Percentiles rank a stretch among this genome's conserved stretches.
These are phyloP conservation scores for Mactra quadrangularis DNA, from an alignment of 1,140 invertebrate species.

Conservation along the genomic window DNA sequence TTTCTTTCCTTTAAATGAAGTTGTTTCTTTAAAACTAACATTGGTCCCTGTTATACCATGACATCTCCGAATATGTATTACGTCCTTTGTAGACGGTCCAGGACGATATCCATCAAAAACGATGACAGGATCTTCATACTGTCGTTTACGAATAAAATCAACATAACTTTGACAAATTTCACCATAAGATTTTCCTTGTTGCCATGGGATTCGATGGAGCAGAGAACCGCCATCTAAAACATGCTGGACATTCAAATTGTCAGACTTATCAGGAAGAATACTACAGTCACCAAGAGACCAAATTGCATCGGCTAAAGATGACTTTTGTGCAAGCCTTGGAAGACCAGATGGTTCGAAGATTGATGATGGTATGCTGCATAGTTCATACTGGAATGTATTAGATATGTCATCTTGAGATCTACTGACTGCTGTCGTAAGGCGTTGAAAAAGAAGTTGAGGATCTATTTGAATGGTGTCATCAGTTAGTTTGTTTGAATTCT, in stretches of 20 bases:
- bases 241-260: neutral
- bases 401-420: neutral
- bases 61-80: neutral
- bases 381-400: conserved; percentile 15
- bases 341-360: neutral
- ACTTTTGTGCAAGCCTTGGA: neutral
- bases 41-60: neutral
- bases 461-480: neutral
- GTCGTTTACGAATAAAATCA: neutral
- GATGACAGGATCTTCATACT: neutral
- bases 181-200: neutral
- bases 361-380: neutral
- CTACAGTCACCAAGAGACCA: neutral
- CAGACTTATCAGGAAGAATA: too few species aligned
- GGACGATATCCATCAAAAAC: conserved; percentile 7
- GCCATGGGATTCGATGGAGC: neutral
- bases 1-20: conserved; percentile 30
- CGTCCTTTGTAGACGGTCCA: conserved; percentile 17
- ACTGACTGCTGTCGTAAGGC: neutral
- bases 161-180: neutral
- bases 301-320: neutral
- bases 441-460: conserved; percentile 4
- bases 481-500: too few species aligned
- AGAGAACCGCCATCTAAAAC: conserved; percentile 14
- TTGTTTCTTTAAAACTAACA: neutral